phyloP scores from a whole-genome alignment of 92 coral and sea anemone genomes.

The Porites evermanni region DNA sequence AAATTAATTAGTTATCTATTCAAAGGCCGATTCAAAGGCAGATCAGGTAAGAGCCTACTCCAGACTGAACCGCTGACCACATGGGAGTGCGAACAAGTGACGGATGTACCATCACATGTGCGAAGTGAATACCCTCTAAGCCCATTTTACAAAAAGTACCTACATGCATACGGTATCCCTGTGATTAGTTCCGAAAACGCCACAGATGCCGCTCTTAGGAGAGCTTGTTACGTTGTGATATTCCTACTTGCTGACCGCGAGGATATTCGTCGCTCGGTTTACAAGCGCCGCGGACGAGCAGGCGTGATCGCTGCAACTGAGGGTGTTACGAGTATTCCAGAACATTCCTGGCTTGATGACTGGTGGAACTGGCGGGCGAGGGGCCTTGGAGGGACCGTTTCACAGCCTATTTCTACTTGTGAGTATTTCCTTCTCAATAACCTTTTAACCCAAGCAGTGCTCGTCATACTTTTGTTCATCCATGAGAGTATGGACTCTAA shows the following conservation, averaged over 20 bases:
- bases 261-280: constrained; percentile 89
- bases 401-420: constrained; percentile 91
- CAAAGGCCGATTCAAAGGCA: not conserved
- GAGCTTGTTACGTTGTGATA: constrained; percentile 95
- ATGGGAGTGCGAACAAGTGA: constrained; percentile 83
- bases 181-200: constrained; percentile 83
- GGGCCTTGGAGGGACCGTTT: constrained; percentile 95
- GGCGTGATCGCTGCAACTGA: constrained; percentile 84
- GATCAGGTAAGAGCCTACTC: constrained; percentile 7
- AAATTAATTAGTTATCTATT: too few species aligned
- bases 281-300: constrained; percentile 90
- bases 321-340: constrained; percentile 93
- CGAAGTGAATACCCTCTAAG: constrained; percentile 71
- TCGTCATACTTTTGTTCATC: too few species aligned
- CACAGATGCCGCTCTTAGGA: constrained; percentile 79
- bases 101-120: constrained; percentile 70
- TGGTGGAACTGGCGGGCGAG: constrained; percentile 99
- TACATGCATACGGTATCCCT: constrained; percentile 96
- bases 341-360: constrained; percentile 83
- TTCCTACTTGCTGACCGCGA: constrained; percentile 93
- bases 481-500: too few species aligned
- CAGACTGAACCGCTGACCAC: constrained; percentile 52
- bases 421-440: constrained; percentile 16
- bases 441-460: too few species aligned
- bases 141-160: constrained; percentile 85